Conservation (phyloP, 1,140 invertebrate species). For the Brachionus manjavacas region DNA sequence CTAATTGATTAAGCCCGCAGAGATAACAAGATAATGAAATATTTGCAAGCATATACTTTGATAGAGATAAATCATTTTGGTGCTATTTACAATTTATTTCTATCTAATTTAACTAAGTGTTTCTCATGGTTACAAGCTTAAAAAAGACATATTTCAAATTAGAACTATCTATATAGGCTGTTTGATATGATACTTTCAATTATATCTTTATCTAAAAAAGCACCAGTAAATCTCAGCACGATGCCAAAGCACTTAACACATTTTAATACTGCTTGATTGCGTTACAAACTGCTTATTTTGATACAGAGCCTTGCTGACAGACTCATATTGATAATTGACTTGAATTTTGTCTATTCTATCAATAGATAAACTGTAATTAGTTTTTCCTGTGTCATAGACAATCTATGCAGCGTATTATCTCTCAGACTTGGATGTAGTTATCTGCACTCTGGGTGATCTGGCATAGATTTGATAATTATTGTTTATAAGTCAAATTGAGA, state of each 20-base stretch:
- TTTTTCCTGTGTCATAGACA: neutral
- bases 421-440: neutral
- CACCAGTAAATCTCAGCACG: conserved; percentile 15
- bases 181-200: conserved; percentile 28
- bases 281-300: conserved; percentile 32
- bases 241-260: conserved; percentile 33
- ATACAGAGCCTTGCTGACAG: neutral
- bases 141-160: conserved; percentile 8
- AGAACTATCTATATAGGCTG: neutral
- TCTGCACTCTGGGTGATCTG: conserved; percentile 1
- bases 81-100: conserved; percentile 2
- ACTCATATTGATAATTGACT: conserved; percentile 25
- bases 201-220: neutral
- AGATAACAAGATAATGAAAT: conserved; percentile 16
- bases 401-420: neutral
- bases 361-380: conserved; percentile 10
- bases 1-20: conserved; percentile 20
- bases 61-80: neutral
- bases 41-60: neutral
- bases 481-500: neutral
- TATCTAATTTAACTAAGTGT: conserved; percentile 33
- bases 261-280: conserved; percentile 31
- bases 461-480: conserved; percentile 14
- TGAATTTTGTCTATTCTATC: neutral
- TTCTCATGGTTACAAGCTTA: conserved; percentile 6